A percentile compares a stretch with the other conserved stretches of the same genome.
These are phyloP conservation scores for Invenusta paracnida DNA, from an alignment of 2,888 invertebrate species.

Conservation along the genomic window DNA sequence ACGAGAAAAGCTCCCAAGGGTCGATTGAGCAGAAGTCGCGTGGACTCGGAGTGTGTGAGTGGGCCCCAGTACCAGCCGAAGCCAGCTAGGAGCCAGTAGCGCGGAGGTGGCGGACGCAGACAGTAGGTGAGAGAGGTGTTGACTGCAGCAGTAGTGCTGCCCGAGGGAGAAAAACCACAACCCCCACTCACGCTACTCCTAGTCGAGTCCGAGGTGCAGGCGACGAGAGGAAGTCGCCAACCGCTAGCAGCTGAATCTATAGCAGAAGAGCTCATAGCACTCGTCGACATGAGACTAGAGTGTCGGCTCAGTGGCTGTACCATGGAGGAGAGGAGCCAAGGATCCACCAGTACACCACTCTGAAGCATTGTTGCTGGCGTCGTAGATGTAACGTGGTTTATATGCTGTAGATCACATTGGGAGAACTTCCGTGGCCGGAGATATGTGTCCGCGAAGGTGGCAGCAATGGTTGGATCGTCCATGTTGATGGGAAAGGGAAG, in stretches of 20 bases:
- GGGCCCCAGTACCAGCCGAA: conserved; percentile 45
- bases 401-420: not conserved
- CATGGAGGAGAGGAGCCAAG: conserved; percentile 10
- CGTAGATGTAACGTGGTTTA: no score
- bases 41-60: conserved; percentile 38
- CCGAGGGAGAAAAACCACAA: no score
- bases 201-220: not conserved
- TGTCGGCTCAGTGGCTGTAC: not conserved
- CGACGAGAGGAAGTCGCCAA: not conserved
- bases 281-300: no score
- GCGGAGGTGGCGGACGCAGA: conserved; percentile 27
- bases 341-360: conserved; percentile 1
- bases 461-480: not conserved
- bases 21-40: not conserved
- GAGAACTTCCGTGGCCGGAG: not conserved
- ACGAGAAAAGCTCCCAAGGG: conserved; percentile 39
- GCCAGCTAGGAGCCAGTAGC: conserved; percentile 32
- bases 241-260: not conserved
- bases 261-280: not conserved
- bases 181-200: not conserved
- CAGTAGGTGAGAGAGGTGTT: not conserved
- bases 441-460: not conserved
- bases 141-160: not conserved
- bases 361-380: not conserved
- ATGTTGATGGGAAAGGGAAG: not conserved